Base-by-base conservation (phyloP, 2,797 vertebrate genomes). In the Microctenopoma steveboyesi region DNA sequence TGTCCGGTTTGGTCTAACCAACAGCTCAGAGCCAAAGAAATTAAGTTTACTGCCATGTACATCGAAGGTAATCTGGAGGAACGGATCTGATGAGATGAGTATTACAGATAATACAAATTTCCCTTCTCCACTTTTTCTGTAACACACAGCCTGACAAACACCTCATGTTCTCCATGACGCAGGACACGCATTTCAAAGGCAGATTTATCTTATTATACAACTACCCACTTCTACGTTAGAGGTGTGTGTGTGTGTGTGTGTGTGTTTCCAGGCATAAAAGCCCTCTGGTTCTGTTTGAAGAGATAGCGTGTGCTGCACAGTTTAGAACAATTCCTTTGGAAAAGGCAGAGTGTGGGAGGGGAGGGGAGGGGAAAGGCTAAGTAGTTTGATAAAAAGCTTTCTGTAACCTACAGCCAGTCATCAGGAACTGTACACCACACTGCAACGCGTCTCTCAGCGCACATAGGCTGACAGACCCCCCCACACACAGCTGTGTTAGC, bases 141-240 rank as follows among this genome's bases (percentile, higher is more conserved):
- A 33, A 13, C 27, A 56, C 45, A 45, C 40, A 52, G 28, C 46
- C 61, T 61, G 22, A 61, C 57, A 53, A 82, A 83, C 82, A 74
- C 68, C 65, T 91, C 88, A 88, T 76, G 72, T 40, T 79, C 89
- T 88, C 90, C 82, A 83, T 84, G 88, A 88, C 86, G 81, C 86
- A 90, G 77, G 86, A 79, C 69, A 55, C 11, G 63, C 49, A 35
- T 81, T 81, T 89, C 79, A 90, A 84, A 88, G 66, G 69, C 69
- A 74, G 68, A 85, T 88, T 86, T 85, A 89, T 90, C 74, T 83
- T 73, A 81, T 86, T 86, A 85, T 74, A 83, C 77, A 88, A 83
- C 61, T 73, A 69, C 27, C 52, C 49, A 51, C 4, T 33, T 54
- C 76, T 64, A 50, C 39, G 68, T 57, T 37, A 9, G 16, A 35